These are phyloP conservation scores for Palythoa grandiflora DNA, from an alignment of 92 coral and sea anemone species.

Conservation along the genomic window DNA sequence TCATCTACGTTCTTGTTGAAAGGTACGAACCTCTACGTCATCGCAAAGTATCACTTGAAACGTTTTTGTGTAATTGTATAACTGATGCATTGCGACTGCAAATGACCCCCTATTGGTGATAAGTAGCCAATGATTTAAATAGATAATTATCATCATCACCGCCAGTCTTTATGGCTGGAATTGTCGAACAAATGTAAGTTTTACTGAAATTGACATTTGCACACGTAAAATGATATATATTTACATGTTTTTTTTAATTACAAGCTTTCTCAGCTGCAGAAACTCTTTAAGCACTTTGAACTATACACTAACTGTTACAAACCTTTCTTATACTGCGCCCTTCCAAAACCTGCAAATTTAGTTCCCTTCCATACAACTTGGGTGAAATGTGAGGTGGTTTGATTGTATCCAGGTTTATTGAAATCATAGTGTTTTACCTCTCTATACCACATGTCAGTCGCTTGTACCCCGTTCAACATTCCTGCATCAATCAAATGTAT, in stretches of 20 bases:
- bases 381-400: slow-evolving; percentile 33
- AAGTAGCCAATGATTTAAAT: too few relatives aligned
- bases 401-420: slow-evolving; percentile 17
- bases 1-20: too few relatives aligned
- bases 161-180: too few relatives aligned
- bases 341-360: slow-evolving; percentile 24
- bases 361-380: slow-evolving; percentile 46
- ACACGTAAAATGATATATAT: too few relatives aligned
- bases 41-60: too few relatives aligned
- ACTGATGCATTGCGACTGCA: too few relatives aligned
- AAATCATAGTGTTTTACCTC: slow-evolving; percentile 21
- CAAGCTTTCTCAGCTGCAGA: neutral
- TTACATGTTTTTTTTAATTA: neutral
- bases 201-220: too few relatives aligned
- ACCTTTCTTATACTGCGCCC: slow-evolving; percentile 21
- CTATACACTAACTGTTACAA: neutral
- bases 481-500: neutral
- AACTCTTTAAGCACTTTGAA: neutral
- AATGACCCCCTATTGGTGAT: too few relatives aligned
- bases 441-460: slow-evolving; percentile 43
- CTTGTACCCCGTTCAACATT: neutral
- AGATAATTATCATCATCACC: too few relatives aligned
- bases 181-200: too few relatives aligned
- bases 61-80: too few relatives aligned
- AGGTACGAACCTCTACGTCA: too few relatives aligned